Evolutionary conservation across 2,888 invertebrate genomes (phyloP), one percentile per base, ranked within the genome.

Genomic region (Mythimna ferrago): DNA sequence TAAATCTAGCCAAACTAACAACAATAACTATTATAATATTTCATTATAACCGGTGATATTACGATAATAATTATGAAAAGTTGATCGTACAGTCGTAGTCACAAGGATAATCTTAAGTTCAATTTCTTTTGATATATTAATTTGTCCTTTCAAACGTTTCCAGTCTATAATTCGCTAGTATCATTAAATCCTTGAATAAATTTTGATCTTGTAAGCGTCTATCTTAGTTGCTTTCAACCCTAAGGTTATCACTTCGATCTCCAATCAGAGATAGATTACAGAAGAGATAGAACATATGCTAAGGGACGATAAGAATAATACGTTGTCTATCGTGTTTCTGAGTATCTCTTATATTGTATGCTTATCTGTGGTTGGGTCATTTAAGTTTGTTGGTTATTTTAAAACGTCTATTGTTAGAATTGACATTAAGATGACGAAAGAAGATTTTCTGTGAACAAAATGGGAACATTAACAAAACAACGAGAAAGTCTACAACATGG

Each of bases 241-340:
- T 54, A 57, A 60, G 76, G 81, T 84, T 81, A 81, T 81, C 80
- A 68, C 0, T 51, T 2, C 21, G 41, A 80, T 80, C 81, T 83
- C 57, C 21, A 70, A 80, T 75, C 65, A 19, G 19, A 74, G 84
- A 81, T 74, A 80, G 35, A 58, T 80, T 75, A 62, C 64, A 65
- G 48, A 51, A 21, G 70, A 80, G 84, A 74, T 81, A 75, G 44
- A 66, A 71, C 81, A 80, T 67, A 80, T 66, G 65, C 62, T 54
- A 48, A 61, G 57, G 58, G 35, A 26, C 68, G 80, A 81, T 81
- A 81, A 81, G 65, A 75, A 63, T 51, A 65, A 62, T 67, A 71
- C 80, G 84, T 58, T 62, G 68, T 67, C 70, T 81, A 81, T 81
- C 80, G 56, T 80, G 70, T 81, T 80, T 80, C 84, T 44, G 58